Base-by-base conservation (phyloP, 2,797 vertebrate species). In the Dermochelys coriacea region DNA sequence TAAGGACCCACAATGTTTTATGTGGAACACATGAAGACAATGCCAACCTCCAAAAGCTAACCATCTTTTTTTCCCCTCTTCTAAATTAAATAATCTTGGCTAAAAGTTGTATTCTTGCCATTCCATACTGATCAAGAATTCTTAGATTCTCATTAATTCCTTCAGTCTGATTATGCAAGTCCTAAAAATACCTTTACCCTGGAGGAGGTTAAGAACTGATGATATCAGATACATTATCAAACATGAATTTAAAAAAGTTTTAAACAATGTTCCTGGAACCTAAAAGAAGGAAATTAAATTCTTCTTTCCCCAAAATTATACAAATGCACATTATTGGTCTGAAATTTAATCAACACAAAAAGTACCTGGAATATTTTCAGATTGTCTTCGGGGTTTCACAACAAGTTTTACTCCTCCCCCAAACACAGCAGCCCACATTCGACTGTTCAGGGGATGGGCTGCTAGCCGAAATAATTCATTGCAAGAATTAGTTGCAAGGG, bases 391-490 rank as follows among this genome's bases (percentile, higher is more conserved):
- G 94, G 99, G 99, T 94, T 98, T 99, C 81, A 99, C 98, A 7
- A 99, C 98, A 92, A 99, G 98, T 97, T 99, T 99, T 37, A 98
- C 99, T 45, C 99, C 99, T 16, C 99, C 99, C 0, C 99, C 99
- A 83, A 99, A 99, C 55, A 99, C 98, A 1, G 99, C 99, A 0
- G 99, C 99, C 99, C 99, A 99, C 99, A 99, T 99, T 91, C 99
- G 98, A 93, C 98, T 98, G 98, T 99, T 99, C 91, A 99, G 97
- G 0, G 99, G 99, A 97, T 99, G 99, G 5, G 99, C 99, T 8
- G 99, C 99, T 74, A 99, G 98, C 47, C 99, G 98, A 96, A 99
- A 99, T 71, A 99, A 98, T 94, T 99, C 99, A 7, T 99, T 99
- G 90, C 99, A 98, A 31, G 99, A 99, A 97, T 99, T 99, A 31